phyloP scores from a whole-genome alignment of 2,113 vertebrate species.

The Oreochromis spilurus region DNA sequence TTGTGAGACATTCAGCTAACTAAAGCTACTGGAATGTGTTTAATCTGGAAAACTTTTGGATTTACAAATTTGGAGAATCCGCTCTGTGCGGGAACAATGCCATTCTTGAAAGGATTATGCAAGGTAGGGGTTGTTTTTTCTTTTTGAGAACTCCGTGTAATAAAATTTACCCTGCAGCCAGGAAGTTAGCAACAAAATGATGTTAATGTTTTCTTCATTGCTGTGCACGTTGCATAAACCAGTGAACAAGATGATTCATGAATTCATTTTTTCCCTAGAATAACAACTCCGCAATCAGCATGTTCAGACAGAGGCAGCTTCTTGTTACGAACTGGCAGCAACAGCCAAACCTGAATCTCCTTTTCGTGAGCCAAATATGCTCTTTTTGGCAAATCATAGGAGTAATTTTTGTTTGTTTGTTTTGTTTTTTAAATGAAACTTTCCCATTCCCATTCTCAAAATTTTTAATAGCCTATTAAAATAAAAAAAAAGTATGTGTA shows the following conservation, averaged over 20 bases:
- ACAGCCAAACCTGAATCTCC: neutral
- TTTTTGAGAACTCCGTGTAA: neutral
- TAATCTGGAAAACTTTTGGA: neutral
- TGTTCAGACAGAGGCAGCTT: conserved; percentile 1
- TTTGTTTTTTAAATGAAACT: neutral
- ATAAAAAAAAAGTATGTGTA: neutral
- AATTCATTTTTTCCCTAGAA: neutral
- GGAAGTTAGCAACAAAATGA: neutral
- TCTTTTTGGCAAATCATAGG: neutral
- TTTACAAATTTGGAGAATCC: neutral
- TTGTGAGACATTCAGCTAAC: neutral
- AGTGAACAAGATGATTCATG: conserved; percentile 23
- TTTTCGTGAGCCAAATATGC: neutral
- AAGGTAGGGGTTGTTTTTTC: neutral
- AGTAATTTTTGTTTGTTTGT: neutral
- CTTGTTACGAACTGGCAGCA: neutral
- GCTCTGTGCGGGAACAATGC: neutral
- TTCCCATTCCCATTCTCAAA: neutral
- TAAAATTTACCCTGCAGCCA: neutral
- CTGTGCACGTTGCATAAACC: neutral
- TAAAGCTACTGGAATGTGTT: neutral
- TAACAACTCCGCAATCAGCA: neutral
- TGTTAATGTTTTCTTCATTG: neutral
- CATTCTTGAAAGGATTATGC: neutral
- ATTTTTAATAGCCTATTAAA: neutral